Conservation (phyloP, 2,113 vertebrate genomes). For the Lycaon pictus region DNA sequence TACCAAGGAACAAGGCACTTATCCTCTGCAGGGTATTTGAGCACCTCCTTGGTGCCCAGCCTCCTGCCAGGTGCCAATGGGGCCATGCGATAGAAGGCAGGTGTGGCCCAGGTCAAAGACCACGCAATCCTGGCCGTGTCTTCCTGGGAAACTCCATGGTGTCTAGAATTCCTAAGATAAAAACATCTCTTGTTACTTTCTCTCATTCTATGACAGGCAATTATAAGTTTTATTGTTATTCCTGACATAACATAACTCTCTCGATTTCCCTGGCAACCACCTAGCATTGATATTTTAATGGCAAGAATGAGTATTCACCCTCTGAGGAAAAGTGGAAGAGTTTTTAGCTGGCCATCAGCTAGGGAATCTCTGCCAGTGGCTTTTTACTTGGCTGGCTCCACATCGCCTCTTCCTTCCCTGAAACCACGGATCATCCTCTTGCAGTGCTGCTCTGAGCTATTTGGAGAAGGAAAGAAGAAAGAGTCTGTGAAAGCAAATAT, state of each 20-base stretch:
- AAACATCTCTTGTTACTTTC: background rate
- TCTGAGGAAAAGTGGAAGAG: background rate
- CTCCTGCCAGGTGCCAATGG: background rate
- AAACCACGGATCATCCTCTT: background rate
- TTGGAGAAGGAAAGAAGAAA: background rate
- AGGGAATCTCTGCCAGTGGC: background rate
- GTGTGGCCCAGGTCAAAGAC: background rate
- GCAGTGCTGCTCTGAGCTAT: background rate
- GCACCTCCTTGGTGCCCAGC: background rate
- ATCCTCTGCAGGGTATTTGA: background rate
- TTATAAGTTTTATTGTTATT: slow-evolving; percentile 19
- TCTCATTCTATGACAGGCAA: slow-evolving; percentile 1
- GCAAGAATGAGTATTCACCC: background rate
- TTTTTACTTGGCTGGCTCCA: slow-evolving; percentile 55
- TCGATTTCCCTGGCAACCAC: background rate
- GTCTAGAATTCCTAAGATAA: slow-evolving; percentile 26
- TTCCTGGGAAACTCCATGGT: background rate
- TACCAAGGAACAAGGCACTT: background rate
- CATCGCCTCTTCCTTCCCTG: slow-evolving; percentile 28
- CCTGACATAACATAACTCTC: slow-evolving; percentile 8
- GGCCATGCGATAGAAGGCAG: background rate
- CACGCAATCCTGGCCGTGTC: background rate
- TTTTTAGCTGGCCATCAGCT: background rate
- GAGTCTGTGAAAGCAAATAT: background rate
- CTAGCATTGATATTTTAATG: slow-evolving; percentile 7